Percentiles rank a stretch among this genome's conserved stretches.
Evolutionary conservation across 2,797 vertebrate genomes (phyloP).

Genomic region (Apogon talboti): DNA sequence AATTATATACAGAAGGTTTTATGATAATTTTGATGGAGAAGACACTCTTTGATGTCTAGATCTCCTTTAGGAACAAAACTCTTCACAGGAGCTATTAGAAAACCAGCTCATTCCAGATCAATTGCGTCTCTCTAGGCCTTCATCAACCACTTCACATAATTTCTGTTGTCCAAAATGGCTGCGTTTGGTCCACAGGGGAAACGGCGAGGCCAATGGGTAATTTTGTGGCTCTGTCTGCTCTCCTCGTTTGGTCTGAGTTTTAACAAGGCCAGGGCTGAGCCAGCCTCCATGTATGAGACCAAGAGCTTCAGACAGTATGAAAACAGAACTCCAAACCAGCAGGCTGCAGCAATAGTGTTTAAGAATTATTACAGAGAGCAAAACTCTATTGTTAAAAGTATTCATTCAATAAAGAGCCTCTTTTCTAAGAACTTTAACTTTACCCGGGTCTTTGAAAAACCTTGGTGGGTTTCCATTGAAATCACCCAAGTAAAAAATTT

Average conservation of each 20-base stretch:
- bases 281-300: constrained; percentile 15
- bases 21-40: constrained; percentile 28
- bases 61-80: constrained; percentile 18
- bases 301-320: neutral
- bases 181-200: constrained; percentile 13
- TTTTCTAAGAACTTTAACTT: no score
- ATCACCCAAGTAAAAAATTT: no score
- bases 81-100: constrained; percentile 7
- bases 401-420: no score
- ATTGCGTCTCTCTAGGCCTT: constrained; percentile 20
- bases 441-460: no score
- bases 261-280: constrained; percentile 22
- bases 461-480: no score
- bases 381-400: no score
- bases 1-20: constrained; percentile 31
- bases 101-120: constrained; percentile 32
- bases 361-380: no score
- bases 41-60: neutral
- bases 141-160: constrained; percentile 49
- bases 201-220: constrained; percentile 42
- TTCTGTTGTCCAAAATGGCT: constrained; percentile 20
- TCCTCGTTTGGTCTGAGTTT: constrained; percentile 50
- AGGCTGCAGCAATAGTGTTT: neutral
- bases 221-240: constrained; percentile 58
- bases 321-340: constrained; percentile 4